Base-by-base conservation (phyloP, 2,113 vertebrate species). In the Nesogale talazaci region DNA sequence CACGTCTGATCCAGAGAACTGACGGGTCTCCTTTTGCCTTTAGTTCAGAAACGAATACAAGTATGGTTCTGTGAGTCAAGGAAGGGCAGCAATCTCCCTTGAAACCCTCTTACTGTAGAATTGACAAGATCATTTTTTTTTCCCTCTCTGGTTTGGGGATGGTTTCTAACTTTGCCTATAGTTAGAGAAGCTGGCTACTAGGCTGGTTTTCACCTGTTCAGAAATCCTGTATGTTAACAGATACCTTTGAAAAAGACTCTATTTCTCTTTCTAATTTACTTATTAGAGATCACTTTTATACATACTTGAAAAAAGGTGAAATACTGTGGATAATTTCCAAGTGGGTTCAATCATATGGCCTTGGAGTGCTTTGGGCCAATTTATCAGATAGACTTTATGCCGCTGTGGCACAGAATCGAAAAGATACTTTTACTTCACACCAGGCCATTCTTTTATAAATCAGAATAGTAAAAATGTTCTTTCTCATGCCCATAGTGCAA, bases 321-420 rank as follows among this genome's bases (percentile, higher is more conserved):
- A 82, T 75, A 91, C 78, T 75, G 17, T 78, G 46, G 70, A 84
- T 72, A 79, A 88, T 19, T 84, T 92, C 52, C 31, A 78, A 89
- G 40, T 59, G 69, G 14, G 2, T 46, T 69, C 86, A 91, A 61
- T 2, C 46, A 82, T 9, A 12, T 27, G 52, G 29, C 69, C 46
- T 3, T 67, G 7, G 22, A n/a, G 83, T 70, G 2, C 76, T 93
- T 88, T 81, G 23, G 59, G 27, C 42, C 76, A 74, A 89, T n/a
- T 74, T 80, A 14, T 79, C 56, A 67, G 67, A 40, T 63, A 63
- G 46, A 25, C 4, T 65, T 85, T 85, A 75, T 83, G 89, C 23
- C 89, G 17, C 4, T 70, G 20, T 86, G 17, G 79, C 36, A 25
- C 69, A 83, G 57, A 61, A 10, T 40, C 70, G 38, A 69, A 15